Percentiles rank a stretch among this genome's conserved stretches.
Conservation (phyloP, 2,113 vertebrate genomes). For the Heloderma charlesbogerti region DNA sequence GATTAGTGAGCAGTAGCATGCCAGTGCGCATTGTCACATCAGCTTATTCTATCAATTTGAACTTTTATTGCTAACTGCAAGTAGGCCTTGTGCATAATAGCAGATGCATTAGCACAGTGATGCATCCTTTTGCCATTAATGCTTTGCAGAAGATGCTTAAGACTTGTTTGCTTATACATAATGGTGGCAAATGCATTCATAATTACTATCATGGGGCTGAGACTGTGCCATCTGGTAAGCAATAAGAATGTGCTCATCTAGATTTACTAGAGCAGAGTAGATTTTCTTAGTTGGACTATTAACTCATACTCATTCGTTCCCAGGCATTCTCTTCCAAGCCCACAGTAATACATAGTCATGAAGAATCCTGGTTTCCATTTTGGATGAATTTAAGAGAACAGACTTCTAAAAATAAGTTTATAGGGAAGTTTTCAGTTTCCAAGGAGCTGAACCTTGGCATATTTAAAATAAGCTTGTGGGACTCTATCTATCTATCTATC, state of each 20-base stretch:
- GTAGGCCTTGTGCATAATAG: conserved; percentile 44
- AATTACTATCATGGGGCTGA: conserved; percentile 55
- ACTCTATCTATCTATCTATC: too few relatives aligned
- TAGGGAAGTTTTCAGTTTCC: neutral
- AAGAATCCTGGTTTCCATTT: conserved; percentile 23
- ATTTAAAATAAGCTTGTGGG: neutral
- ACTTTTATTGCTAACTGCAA: conserved; percentile 49
- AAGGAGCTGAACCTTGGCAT: neutral
- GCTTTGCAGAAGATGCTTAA: conserved; percentile 57
- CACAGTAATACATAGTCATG: conserved; percentile 37
- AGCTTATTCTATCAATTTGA: conserved; percentile 42
- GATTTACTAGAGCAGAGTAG: conserved; percentile 49
- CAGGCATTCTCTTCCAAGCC: neutral
- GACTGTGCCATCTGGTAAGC: conserved; percentile 60
- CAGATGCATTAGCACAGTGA: conserved; percentile 55
- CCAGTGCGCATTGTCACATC: conserved; percentile 37
- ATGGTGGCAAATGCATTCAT: conserved; percentile 63
- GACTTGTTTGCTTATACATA: conserved; percentile 69
- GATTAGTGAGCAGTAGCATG: conserved; percentile 40
- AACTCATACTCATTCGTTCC: conserved; percentile 46
- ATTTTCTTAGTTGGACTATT: conserved; percentile 44
- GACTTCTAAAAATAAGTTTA: neutral
- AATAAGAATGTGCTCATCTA: conserved; percentile 57
- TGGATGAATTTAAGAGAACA: conserved; percentile 30
- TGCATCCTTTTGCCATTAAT: conserved; percentile 56